Evolutionary conservation across 1,140 invertebrate genomes (phyloP).

Genomic region (Ectropis grisescens): DNA sequence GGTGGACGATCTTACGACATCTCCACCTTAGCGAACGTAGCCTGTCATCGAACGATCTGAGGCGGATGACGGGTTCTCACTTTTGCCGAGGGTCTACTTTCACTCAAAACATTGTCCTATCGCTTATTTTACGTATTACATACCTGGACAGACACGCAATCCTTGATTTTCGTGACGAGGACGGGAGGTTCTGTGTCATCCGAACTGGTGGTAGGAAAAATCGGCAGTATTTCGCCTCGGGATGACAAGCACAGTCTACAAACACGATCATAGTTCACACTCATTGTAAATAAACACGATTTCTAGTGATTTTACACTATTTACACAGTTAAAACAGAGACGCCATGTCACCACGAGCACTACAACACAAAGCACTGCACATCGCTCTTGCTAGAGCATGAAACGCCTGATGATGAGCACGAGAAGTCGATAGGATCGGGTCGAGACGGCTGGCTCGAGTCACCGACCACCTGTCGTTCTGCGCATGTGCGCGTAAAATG

Average conservation of each 20-base stretch:
- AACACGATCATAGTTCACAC: slow-evolving; percentile 67
- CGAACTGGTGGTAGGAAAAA: slow-evolving; percentile 68
- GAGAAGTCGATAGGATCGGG: slow-evolving; percentile 65
- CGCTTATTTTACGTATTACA: slow-evolving; percentile 43
- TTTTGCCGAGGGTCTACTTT: slow-evolving; percentile 63
- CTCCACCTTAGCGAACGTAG: slow-evolving; percentile 62
- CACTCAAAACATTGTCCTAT: slow-evolving; percentile 49
- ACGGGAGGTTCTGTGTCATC: slow-evolving; percentile 69
- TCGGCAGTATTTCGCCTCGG: slow-evolving; percentile 67
- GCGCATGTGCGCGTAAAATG: slow-evolving; percentile 66
- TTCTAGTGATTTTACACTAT: slow-evolving; percentile 35
- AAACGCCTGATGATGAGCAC: slow-evolving; percentile 68
- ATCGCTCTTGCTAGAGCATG: slow-evolving; percentile 62
- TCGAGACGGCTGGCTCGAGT: slow-evolving; percentile 59
- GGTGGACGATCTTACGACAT: slow-evolving; percentile 71
- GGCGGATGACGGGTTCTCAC: slow-evolving; percentile 67
- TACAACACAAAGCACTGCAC: slow-evolving; percentile 67
- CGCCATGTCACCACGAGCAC: slow-evolving; percentile 68
- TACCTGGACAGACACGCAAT: slow-evolving; percentile 75
- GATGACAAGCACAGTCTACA: slow-evolving; percentile 76
- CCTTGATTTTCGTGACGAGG: slow-evolving; percentile 72
- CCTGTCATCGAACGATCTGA: slow-evolving; percentile 59
- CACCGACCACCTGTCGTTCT: slow-evolving; percentile 68
- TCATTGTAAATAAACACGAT: slow-evolving; percentile 64
- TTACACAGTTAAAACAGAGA: slow-evolving; percentile 48